A percentile compares a stretch with the other conserved stretches of the same genome.
These are phyloP conservation scores for Neolamprologus hecqui DNA, from an alignment of 2,113 vertebrate species.

Conservation along the genomic window DNA sequence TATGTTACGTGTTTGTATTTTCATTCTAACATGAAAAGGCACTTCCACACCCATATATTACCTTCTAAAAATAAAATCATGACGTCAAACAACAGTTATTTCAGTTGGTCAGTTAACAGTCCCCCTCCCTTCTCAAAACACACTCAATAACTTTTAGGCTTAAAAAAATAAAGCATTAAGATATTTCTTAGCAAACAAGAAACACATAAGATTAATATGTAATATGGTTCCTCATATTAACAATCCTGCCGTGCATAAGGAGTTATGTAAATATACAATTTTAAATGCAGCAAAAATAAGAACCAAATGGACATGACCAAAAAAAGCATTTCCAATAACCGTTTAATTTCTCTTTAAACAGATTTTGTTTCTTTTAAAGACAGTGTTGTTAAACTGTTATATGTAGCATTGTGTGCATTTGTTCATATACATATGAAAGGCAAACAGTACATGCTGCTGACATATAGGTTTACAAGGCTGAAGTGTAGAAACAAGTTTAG, in stretches of 20 bases:
- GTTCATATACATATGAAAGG: neutral
- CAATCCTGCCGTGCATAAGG: neutral
- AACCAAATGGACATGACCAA: neutral
- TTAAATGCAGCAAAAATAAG: neutral
- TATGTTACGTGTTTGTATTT: conserved; percentile 67
- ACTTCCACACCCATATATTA: conserved; percentile 78
- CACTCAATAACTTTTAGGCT: conserved; percentile 44
- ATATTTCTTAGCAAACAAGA: neutral
- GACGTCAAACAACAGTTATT: conserved; percentile 79
- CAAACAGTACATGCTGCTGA: neutral
- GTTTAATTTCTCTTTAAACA: neutral
- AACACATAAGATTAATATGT: neutral
- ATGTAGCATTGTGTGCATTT: neutral
- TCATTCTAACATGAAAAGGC: conserved; percentile 79
- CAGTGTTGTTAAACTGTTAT: neutral
- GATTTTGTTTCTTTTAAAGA: neutral
- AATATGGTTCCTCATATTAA: neutral
- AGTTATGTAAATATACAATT: neutral
- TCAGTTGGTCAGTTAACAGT: conserved; percentile 77
- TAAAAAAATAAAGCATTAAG: neutral
- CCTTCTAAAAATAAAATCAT: conserved; percentile 84
- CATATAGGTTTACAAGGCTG: conserved; percentile 10
- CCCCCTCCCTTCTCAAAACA: conserved; percentile 73
- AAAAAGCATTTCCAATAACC: neutral
- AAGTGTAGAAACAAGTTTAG: conserved; percentile 52